Conservation (phyloP, 2,888 invertebrate genomes). For the Cataglyphis livida region DNA sequence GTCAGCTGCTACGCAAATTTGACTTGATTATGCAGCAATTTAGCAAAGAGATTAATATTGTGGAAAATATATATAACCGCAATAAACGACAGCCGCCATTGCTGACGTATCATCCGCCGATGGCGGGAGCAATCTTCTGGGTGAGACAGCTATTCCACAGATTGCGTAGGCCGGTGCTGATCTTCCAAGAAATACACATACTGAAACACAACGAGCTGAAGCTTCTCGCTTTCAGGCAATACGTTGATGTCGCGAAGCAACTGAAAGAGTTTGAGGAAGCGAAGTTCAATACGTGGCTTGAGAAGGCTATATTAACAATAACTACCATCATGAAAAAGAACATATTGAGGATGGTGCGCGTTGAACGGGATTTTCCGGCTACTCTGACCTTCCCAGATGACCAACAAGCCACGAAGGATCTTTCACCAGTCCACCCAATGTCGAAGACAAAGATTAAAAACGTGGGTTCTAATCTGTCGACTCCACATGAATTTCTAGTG, state of each 20-base stretch:
- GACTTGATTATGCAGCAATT: constrained; percentile 95
- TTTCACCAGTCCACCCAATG: constrained; percentile 34
- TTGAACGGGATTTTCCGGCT: constrained; percentile 58
- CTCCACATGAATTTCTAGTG: constrained; percentile 26
- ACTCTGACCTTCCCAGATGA: constrained; percentile 45
- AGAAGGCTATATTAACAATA: constrained; percentile 88
- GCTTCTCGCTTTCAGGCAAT: constrained; percentile 92
- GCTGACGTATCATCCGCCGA: constrained; percentile 91
- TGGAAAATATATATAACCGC: constrained; percentile 90
- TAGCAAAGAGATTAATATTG: constrained; percentile 91
- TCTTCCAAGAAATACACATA: constrained; percentile 91
- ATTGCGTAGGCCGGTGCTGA: constrained; percentile 92
- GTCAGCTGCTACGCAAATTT: constrained; percentile 92
- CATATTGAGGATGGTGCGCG: constrained; percentile 88
- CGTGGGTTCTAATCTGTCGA: constrained; percentile 1
- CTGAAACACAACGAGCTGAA: constrained; percentile 91
- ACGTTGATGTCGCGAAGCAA: constrained; percentile 91
- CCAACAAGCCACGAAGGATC: constrained; percentile 19
- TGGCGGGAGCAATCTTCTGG: constrained; percentile 96
- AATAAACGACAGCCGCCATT: constrained; percentile 89
- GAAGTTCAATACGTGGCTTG: constrained; percentile 91
- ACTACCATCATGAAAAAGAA: constrained; percentile 90
- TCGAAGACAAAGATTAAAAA: constrained; percentile 53
- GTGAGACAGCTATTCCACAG: constrained; percentile 92
- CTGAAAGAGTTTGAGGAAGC: constrained; percentile 92